Evolutionary conservation across 2,888 invertebrate species (phyloP), one percentile per base, ranked within the genome.

Genomic region (Amphiduros pacificus): DNA sequence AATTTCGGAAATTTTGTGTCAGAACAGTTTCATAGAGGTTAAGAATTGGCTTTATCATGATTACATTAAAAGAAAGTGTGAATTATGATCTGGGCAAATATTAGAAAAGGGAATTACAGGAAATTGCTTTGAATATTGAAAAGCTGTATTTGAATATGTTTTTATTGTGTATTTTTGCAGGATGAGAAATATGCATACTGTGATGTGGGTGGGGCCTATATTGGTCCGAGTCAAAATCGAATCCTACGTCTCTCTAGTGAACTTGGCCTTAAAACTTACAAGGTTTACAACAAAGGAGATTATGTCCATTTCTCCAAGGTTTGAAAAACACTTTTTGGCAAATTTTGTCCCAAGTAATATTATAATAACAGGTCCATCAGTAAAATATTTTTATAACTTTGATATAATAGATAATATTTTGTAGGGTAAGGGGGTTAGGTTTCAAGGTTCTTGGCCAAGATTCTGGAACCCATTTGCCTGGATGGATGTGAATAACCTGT

Each of bases 161-260:
- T 36, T 52, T 26, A 22, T 40, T 44, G 64, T 27, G 61, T 67
- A 14, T 32, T 48, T 60, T 22, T 63, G 59, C 63, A 78, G 79
- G 66, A 76, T 71, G 67, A 75, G 20, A 48, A 75, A 51, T 68
- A 71, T 41, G 67, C 70, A 14, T 74, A 73, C 63, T 73, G 80
- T 27, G 80, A 83, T 63, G 65, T 83, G 17, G 82, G 84, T 17
- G 84, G 80, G 5, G 78, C 83, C 20, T 84, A 83, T 73, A 80
- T 84, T 17, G 82, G 82, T 2, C 75, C 79, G 9, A 77, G 78
- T 3, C 84, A 84, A 66, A 73, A 76, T 59, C 73, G 82, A 41
- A 69, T 84, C 6, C 66, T 82, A 36, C 69, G 78, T 20, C 64
- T 84, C 44, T 71, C 79, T 36, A 70, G 77, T 51, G 81, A 83